Evolutionary conservation across 2,888 invertebrate genomes (phyloP), one percentile per base, ranked within the genome.

Genomic region (Polymixis flavicincta): DNA sequence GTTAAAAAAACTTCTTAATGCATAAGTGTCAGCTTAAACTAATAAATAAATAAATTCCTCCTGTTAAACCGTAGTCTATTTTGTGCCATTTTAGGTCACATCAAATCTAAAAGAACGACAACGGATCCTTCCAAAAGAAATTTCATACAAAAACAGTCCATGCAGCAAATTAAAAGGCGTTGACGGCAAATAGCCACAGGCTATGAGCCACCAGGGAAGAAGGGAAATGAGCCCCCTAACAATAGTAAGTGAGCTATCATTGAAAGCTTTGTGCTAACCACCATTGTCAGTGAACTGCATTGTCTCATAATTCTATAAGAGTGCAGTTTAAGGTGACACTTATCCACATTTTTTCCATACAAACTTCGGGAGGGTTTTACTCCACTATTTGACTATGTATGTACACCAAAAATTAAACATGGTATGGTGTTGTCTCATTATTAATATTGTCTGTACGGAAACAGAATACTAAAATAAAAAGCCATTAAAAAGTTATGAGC

Each of bases 211-310:
- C 17, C 25, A 48, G 65, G 54, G 19, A 32, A 25, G 22, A 54
- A 50, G 28, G 67, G 82, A 81, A 81, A 74, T 85, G 81, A 82
- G 65, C 82, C 42, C 7, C 48, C n/a, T 19, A 52, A 85, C 82
- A 81, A 81, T 85, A 55, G 73, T 48, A 50, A 65, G 74, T 57
- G 68, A 81, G 85, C 42, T 14, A 60, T 67, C 55, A 69, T 66
- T 65, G 14, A 59, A 28, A 37, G 52, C 65, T 76, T 65, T 50
- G 17, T 55, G 66, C 22, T 8, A 7, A 19, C 25, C 22, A 9
- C 60, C 48, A 85, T 81, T 81, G 82, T 76, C 55, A 65, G 13
- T 13, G 13, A 25, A 17, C 4, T 28, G 60, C 65, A 82, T 81
- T 81, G 76, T 82, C 60, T 69, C 13, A 9, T 65, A 57, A 76